These are phyloP conservation scores for Gorsachius magnificus DNA, from an alignment of 2,797 vertebrate species.

Conservation along the genomic window DNA sequence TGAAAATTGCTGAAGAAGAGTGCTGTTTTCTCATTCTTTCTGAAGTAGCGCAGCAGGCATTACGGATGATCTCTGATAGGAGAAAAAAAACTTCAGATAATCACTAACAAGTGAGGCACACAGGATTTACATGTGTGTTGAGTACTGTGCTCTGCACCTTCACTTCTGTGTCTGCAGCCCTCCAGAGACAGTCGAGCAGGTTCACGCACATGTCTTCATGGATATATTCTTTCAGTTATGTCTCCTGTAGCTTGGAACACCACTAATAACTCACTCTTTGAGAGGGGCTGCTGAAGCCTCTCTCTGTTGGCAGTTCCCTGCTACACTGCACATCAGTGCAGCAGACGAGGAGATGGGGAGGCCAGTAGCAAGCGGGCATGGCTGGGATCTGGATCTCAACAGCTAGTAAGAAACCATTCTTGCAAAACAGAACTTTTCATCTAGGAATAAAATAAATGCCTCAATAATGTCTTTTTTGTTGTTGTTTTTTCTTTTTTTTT, in stretches of 20 bases:
- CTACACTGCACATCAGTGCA: fast-evolving
- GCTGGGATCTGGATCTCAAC: neutral
- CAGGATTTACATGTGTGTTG: neutral
- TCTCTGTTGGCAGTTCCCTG: neutral
- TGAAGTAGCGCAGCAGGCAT: fast-evolving
- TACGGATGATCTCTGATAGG: fast-evolving
- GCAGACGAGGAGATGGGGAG: fast-evolving
- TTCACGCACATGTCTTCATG: fast-evolving
- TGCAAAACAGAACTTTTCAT: neutral
- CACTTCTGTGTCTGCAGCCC: neutral
- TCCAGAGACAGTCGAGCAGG: neutral
- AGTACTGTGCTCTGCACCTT: fast-evolving
- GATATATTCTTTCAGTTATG: fast-evolving
- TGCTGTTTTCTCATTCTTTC: fast-evolving
- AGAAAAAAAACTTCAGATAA: fast-evolving
- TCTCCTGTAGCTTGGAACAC: neutral
- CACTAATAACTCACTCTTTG: fast-evolving
- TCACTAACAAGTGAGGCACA: fast-evolving
- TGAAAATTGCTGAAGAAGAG: fast-evolving
- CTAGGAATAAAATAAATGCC: neutral
- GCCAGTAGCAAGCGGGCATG: fast-evolving
- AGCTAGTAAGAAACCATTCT: neutral
- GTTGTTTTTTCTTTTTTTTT: too few species aligned
- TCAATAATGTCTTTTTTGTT: neutral
- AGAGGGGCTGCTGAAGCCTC: neutral